Base-by-base conservation (phyloP, 2,113 vertebrate genomes). In the Canis aureus region DNA sequence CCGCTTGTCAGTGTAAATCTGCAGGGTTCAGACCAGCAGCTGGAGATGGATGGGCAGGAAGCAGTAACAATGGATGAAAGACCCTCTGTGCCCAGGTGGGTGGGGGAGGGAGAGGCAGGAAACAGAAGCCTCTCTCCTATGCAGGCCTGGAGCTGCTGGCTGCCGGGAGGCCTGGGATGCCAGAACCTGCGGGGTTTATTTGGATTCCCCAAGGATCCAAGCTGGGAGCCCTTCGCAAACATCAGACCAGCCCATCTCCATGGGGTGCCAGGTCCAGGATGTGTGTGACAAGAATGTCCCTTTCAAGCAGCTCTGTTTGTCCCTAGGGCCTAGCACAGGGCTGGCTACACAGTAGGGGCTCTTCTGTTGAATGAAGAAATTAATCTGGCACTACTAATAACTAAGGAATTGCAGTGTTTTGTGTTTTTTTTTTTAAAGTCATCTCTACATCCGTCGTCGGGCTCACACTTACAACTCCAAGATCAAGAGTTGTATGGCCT, bases 1-100 rank as follows among this genome's bases (percentile, higher is more conserved):
- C 97, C 87, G 97, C 95, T 95, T 97, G 97, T 98, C 96, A 89
- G 92, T 76, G 94, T 84, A 96, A 98, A 96, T 97, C 96, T 74
- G 87, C 87, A 64, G 96, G 89, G 95, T 60, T 95, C 96, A 22
- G 94, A 87, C 93, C 91, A 71, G 94, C 97, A 96, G 96, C 98
- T 98, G 96, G 97, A 97, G 97, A 94, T 84, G 92, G 93, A 97
- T 88, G 94, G 97, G 97, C 98, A 96, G 98, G 98, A 98, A 98
- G 94, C 97, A n/a, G 94, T 90, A 95, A 98, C 98, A 98, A 98
- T 98, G 98, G 97, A 97, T 98, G 97, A 98, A 98, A 98, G 97
- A 97, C 97, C 96, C 96, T 97, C 97, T 96, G 96, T 98, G 92
- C 97, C 97, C 98, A 98, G 98, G 98, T 98, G 98, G 97, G 87